Conservation (phyloP, 1,140 invertebrate genomes). For the Zaprionus kolodkinae region DNA sequence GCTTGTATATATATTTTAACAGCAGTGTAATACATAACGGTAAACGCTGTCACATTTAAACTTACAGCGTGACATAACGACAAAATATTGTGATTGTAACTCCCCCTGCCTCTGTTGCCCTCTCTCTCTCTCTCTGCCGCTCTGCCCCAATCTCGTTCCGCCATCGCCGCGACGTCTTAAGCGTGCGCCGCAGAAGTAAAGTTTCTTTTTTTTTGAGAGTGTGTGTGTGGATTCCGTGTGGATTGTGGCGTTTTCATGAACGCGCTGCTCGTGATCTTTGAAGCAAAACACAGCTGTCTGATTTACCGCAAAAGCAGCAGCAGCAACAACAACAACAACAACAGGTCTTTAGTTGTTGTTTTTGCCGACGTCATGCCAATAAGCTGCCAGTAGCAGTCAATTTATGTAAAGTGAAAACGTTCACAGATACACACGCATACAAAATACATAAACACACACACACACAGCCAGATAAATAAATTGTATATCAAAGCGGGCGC, state of each 20-base stretch:
- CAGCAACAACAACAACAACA: constrained; percentile 44
- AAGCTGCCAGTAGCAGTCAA: constrained; percentile 62
- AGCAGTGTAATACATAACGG: constrained; percentile 52
- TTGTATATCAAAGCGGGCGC: neutral
- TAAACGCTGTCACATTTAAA: constrained; percentile 45
- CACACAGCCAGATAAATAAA: constrained; percentile 28
- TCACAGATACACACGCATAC: constrained; percentile 8
- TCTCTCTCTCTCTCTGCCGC: neutral
- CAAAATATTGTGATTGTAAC: constrained; percentile 69
- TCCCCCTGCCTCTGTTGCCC: constrained; percentile 19
- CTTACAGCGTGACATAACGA: constrained; percentile 70
- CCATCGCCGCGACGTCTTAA: neutral
- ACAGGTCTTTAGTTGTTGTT: constrained; percentile 38
- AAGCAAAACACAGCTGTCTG: constrained; percentile 78
- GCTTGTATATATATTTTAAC: constrained; percentile 15
- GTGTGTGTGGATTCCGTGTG: constrained; percentile 28
- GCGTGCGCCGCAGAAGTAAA: constrained; percentile 15
- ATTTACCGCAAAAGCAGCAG: constrained; percentile 62
- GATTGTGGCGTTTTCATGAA: constrained; percentile 65
- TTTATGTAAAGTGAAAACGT: constrained; percentile 71
- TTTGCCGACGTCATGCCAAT: constrained; percentile 67
- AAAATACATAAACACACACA: constrained; percentile 18
- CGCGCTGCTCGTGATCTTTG: constrained; percentile 82
- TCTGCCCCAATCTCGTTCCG: neutral
- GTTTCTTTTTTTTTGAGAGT: constrained; percentile 51